phyloP scores from a whole-genome alignment of 2,113 vertebrate species.

The Ammodramus savannarum region DNA sequence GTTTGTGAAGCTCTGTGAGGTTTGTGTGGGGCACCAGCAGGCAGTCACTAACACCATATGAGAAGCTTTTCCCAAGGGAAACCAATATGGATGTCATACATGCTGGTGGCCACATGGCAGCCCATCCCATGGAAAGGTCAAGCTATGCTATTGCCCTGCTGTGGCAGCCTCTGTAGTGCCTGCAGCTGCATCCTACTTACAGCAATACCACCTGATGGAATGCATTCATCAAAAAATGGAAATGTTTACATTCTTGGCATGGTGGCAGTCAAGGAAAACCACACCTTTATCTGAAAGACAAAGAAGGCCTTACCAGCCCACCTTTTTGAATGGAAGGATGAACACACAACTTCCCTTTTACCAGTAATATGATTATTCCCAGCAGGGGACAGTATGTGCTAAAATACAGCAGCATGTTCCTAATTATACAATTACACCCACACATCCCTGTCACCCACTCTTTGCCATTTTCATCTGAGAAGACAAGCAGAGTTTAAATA shows the following conservation, averaged over 20 bases:
- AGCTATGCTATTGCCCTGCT: background rate
- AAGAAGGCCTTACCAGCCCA: background rate
- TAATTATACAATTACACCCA: conserved; percentile 46
- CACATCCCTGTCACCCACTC: background rate
- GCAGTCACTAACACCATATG: background rate
- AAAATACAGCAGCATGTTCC: conserved; percentile 14
- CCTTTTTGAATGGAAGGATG: background rate
- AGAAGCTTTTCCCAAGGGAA: background rate
- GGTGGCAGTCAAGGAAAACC: background rate
- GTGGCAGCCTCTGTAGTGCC: background rate
- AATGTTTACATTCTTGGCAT: background rate
- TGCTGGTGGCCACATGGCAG: background rate
- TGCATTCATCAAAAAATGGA: background rate
- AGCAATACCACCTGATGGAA: background rate
- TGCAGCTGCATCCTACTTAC: background rate
- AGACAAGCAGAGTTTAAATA: background rate
- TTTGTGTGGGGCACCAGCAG: background rate
- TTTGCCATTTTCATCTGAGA: background rate
- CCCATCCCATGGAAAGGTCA: background rate
- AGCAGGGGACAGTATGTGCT: conserved; percentile 54
- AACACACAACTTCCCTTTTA: background rate
- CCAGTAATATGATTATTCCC: conserved; percentile 22
- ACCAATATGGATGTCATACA: background rate
- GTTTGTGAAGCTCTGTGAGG: background rate
- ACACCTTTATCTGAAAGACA: background rate